Conservation (phyloP, 2,797 vertebrate species). For the Bufotes viridis region DNA sequence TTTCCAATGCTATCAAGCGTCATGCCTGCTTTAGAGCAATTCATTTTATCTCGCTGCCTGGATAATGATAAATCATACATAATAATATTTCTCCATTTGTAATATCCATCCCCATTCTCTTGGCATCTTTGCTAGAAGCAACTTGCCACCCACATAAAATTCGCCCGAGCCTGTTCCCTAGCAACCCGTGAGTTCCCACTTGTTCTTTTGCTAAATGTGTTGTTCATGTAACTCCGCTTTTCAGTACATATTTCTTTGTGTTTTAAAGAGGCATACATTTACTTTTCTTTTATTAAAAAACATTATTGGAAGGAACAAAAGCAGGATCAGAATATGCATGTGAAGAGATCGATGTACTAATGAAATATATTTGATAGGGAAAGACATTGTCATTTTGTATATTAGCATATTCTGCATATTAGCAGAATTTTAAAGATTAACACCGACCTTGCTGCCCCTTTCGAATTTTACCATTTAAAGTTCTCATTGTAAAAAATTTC, state of each 20-base stretch:
- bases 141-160: constrained; percentile 19
- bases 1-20: not conserved
- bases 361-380: not conserved
- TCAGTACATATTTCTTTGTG: constrained; percentile 9
- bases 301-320: not conserved
- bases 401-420: not conserved
- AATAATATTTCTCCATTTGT: not conserved
- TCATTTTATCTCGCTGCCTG: not conserved
- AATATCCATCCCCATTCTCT: not conserved
- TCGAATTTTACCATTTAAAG: not conserved
- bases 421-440: constrained; percentile 17
- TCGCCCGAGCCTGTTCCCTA: constrained; percentile 18
- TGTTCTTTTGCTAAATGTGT: not conserved
- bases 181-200: not conserved
- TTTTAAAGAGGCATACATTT: not conserved
- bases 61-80: not conserved
- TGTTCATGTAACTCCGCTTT: constrained; percentile 8
- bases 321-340: not conserved
- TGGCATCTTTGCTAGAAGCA: constrained; percentile 16
- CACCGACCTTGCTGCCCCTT: not conserved
- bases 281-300: constrained; percentile 3
- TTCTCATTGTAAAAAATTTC: constrained; percentile 14
- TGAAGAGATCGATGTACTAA: constrained; percentile 3
- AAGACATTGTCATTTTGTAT: constrained; percentile 20
- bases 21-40: not conserved